A percentile compares a stretch with the other conserved stretches of the same genome.
These are phyloP conservation scores for Poeciliopsis infans DNA, from an alignment of 2,797 vertebrate species.

Conservation along the genomic window DNA sequence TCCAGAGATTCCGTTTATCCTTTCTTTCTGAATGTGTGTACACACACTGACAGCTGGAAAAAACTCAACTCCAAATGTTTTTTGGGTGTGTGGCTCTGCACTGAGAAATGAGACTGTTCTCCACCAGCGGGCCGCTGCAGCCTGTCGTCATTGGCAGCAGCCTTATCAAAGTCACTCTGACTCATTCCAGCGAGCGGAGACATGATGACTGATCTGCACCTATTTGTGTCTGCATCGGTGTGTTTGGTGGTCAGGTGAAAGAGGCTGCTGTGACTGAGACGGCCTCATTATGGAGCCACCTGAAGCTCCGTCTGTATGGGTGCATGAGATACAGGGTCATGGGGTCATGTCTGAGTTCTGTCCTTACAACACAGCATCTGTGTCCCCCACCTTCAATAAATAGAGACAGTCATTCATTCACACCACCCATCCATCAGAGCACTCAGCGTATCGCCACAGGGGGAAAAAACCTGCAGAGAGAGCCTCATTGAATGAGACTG, in stretches of 20 bases:
- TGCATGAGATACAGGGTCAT: conserved; percentile 52
- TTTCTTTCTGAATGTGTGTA: background rate
- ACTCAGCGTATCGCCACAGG: conserved; percentile 67
- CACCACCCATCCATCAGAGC: conserved; percentile 81
- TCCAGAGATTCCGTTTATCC: background rate
- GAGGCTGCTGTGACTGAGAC: conserved; percentile 69
- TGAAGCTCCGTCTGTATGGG: conserved; percentile 37
- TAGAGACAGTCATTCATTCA: conserved; percentile 81
- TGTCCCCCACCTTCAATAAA: conserved; percentile 82
- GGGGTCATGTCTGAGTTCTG: conserved; percentile 75
- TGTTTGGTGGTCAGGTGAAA: conserved; percentile 66
- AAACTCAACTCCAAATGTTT: background rate
- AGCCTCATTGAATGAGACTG: conserved; percentile 35
- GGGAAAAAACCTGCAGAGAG: conserved; percentile 36
- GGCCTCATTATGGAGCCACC: conserved; percentile 73
- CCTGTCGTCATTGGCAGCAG: conserved; percentile 27
- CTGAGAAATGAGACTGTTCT: conserved; percentile 1
- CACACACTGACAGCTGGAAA: background rate
- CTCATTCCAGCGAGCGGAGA: conserved; percentile 54
- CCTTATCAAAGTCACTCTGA: conserved; percentile 54
- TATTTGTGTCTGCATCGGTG: conserved; percentile 46
- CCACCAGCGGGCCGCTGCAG: conserved; percentile 13
- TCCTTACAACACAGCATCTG: conserved; percentile 80
- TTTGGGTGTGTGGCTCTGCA: conserved; percentile 6
- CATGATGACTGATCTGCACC: conserved; percentile 61